phyloP scores from a whole-genome alignment of 2,113 vertebrate species.

The Rissa tridactyla region DNA sequence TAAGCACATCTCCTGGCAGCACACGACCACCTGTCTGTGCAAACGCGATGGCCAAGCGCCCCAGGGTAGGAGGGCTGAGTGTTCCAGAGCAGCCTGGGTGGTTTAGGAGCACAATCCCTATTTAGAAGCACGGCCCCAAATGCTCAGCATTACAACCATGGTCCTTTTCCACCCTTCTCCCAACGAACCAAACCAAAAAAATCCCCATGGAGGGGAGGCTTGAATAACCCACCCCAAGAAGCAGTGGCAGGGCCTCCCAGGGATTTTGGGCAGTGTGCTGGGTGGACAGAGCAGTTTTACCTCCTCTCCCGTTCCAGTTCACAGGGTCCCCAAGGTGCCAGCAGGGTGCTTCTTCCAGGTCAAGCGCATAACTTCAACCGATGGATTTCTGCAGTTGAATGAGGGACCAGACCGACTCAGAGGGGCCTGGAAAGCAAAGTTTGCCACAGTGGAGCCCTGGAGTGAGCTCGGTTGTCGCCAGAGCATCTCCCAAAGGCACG shows the following conservation, averaged over 20 bases:
- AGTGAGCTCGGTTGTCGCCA: accelerated
- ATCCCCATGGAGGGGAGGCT: neutral
- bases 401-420: neutral
- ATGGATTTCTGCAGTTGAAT: neutral
- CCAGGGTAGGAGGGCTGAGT: neutral
- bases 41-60: accelerated
- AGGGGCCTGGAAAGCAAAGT: constrained; percentile 15
- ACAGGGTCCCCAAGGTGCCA: neutral
- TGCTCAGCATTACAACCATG: neutral
- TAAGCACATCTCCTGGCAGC: neutral
- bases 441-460: neutral
- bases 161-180: neutral
- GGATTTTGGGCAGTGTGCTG: neutral
- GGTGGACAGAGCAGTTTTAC: neutral
- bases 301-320: constrained; percentile 36
- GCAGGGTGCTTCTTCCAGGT: neutral
- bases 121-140: neutral
- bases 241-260: neutral
- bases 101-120: neutral
- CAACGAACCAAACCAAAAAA: neutral
- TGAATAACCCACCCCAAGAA: neutral
- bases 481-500: neutral
- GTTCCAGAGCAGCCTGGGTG: neutral
- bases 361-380: neutral
- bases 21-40: neutral